Base-by-base conservation (phyloP, 2,888 invertebrate genomes). In the Synanthedon tipuliformis region DNA sequence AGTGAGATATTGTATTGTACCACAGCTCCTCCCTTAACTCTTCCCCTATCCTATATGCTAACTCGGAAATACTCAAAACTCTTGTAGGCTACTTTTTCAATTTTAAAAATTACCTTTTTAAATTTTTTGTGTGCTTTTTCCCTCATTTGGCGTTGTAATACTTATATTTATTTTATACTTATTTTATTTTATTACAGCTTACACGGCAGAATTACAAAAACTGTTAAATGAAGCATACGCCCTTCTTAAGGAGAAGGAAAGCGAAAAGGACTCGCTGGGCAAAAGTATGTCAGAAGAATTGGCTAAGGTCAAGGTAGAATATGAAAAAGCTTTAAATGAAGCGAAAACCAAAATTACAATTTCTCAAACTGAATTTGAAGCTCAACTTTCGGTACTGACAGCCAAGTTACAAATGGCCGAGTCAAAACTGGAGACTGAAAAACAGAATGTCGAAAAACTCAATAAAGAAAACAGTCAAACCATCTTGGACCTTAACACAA, bases 341-440 rank as follows among this genome's bases (percentile, higher is more conserved):
- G 78, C 86, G 50, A 89, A 81, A 75, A 90, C 91, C n/a, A 92
- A 92, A 75, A 84, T 91, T 49, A 90, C 92, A 55, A 92, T 93
- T 65, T 89, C 89, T 56, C 81, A 92, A 59, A 88, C 90, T 0
- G 89, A 89, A 65, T 87, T 90, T 50, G 90, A 90, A 59, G 89
- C 89, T 50, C 89, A 90, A 70, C 71, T 90, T n/a, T 88, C 89
- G 3, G 81, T 81, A 48, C 68, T 90, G 52, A 87, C 84, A 50
- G 82, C 85, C 1, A 89, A 90, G 61, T 64, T 90, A 54, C 87
- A 89, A 60, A 71, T 89, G 58, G 80, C 89, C 1, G 85, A 88
- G 62, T 89, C 89, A 4, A 85, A 89, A 58, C 61, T 86, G 54
- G 83, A 73, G 67, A 76, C 70, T 62, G 86, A 81, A 66, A 84